Evolutionary conservation across 2,888 invertebrate genomes (phyloP), one percentile per base, ranked within the genome.

Genomic region (Neoscelio sp.): DNA sequence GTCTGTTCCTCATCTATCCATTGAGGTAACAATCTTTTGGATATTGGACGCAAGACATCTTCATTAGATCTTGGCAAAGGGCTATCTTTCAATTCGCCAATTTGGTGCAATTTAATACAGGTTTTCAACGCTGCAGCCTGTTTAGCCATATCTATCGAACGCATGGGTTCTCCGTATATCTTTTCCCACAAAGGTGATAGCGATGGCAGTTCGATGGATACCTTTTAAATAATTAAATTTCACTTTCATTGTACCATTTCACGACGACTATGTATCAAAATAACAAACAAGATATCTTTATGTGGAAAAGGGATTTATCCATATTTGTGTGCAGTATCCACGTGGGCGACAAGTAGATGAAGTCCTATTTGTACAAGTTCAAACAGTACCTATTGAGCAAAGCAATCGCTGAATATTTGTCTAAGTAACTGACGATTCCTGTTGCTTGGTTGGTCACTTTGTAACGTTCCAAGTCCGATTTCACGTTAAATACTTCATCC

Each of bases 381-480:
- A 92, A 91, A 89, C 97, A 98, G 89, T 99, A 99, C 78, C 94
- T 93, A 90, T 95, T 94, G 8, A 98, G 87, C 2, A 97, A 87
- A 38, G 92, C 90, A 82, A 96, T 94, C 0, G 96, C 94, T 0
- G 93, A 92, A 0, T 90, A 78, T 89, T 93, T 87, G 85, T 93
- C 91, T 82, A 95, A 87, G 56, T 79, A 42, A 83, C 84, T 79
- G 35, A 83, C 84, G 30, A 85, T 80, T 58, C 83, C 80, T 13
- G 86, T 84, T 58, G 83, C 70, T 10, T 52, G 3, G 62, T 65
- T 42, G 13, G 0, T 42, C 1, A 87, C 73, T 10, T 90, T 83
- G 84, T 93, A 94, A 0, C 94, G 92, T 5, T 91, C 90, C 13
- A 94, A 89, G 6, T 12, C 0, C 1, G 1, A 6, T 28, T 10